These are phyloP conservation scores for Toxonevra muliebris DNA, from an alignment of 2,888 invertebrate species.

Conservation along the genomic window DNA sequence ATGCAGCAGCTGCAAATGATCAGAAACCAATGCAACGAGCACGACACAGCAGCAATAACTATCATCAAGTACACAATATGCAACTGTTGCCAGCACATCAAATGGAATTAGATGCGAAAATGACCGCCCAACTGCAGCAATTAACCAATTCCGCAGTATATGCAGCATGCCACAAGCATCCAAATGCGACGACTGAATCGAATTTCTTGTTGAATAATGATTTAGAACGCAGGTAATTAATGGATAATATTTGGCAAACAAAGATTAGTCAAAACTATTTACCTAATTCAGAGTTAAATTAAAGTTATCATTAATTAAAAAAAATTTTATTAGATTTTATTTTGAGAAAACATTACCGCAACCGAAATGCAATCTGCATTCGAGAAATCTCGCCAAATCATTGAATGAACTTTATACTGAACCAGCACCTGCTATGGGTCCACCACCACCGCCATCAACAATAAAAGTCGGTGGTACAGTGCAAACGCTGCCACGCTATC, in stretches of 20 bases:
- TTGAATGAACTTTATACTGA: conserved; percentile 63
- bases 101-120: conserved; percentile 38
- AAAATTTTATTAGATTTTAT: conserved; percentile 54
- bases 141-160: conserved; percentile 36
- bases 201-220: conserved; percentile 49
- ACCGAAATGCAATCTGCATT: conserved; percentile 60
- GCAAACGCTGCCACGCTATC: conserved; percentile 43
- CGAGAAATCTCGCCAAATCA: conserved; percentile 62
- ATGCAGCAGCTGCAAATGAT: conserved; percentile 40
- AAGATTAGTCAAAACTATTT: not conserved
- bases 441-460: conserved; percentile 42
- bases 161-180: conserved; percentile 53
- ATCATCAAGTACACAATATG: conserved; percentile 49
- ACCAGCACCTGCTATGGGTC: conserved; percentile 44
- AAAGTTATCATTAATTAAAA: no score
- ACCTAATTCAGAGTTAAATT: no score
- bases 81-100: conserved; percentile 41
- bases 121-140: conserved; percentile 22
- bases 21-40: conserved; percentile 23
- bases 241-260: not conserved
- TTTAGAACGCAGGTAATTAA: conserved; percentile 50
- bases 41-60: conserved; percentile 31
- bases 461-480: conserved; percentile 33
- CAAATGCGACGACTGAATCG: conserved; percentile 47
- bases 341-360: conserved; percentile 56